phyloP scores from a whole-genome alignment of 1,140 invertebrate species.

The Temnothorax longispinosus region DNA sequence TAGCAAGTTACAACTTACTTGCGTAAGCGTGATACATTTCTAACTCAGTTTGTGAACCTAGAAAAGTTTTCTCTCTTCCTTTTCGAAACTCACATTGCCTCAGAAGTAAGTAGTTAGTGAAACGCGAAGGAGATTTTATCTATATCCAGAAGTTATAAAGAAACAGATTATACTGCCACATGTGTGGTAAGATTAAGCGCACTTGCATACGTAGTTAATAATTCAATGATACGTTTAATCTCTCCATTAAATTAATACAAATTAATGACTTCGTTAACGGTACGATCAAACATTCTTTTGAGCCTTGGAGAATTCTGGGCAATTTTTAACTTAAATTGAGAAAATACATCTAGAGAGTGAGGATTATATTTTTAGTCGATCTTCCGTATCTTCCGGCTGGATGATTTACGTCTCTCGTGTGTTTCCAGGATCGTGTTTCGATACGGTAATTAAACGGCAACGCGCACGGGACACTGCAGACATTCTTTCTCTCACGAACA shows the following conservation, averaged over 20 bases:
- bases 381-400: background rate
- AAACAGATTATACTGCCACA: background rate
- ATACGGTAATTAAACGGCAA: conserved; percentile 40
- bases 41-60: background rate
- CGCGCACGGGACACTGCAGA: background rate
- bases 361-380: background rate
- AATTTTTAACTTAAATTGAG: background rate
- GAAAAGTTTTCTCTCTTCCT: background rate
- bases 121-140: background rate
- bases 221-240: background rate
- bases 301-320: background rate
- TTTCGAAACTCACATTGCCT: background rate
- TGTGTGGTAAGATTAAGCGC: background rate
- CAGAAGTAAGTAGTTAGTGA: background rate
- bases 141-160: background rate
- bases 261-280: background rate
- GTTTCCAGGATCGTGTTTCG: conserved; percentile 13
- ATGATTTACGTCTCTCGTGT: conserved; percentile 5
- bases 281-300: too few relatives aligned
- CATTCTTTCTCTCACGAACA: conserved; percentile 29
- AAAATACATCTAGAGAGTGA: background rate
- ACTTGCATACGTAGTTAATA: background rate
- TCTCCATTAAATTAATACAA: background rate
- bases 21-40: background rate
- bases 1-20: background rate